Evolutionary conservation across 2,797 vertebrate genomes (phyloP), one percentile per base, ranked within the genome.

Genomic region (Argentina silus): DNA sequence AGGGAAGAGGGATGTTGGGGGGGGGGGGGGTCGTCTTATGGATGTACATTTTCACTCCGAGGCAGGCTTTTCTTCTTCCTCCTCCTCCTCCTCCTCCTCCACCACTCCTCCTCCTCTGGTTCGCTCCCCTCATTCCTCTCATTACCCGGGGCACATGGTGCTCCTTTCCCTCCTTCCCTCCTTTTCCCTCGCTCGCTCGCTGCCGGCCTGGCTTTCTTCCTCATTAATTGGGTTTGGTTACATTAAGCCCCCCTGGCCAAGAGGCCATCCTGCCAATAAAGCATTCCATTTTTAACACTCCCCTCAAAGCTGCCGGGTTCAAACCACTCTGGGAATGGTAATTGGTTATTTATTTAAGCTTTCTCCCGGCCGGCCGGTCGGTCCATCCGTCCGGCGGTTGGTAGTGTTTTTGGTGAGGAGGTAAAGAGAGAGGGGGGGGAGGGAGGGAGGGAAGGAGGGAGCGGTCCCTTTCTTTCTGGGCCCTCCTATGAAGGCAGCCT

Each of bases 221-320:
- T 19, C 88, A 91, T 92, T 95, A 93, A 94, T 92, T 95, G 94
- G 93, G 93, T 94, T 95, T 92, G 85, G 93, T 95, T 93, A 93
- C 93, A 92, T 93, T 92, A 93, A 94, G 91, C 94, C 93, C 1
- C 27, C 88, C 89, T 90, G 93, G 93, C 92, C 90, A 91, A 90
- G 88, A 90, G 90, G 89, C 93, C 92, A 77, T 89, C 84, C 88
- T 91, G 86, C 90, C 90, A 91, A 92, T 91, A 90, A 92, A 90
- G 84, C 87, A 86, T 91, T 91, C 89, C 85, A 87, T 92, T 92
- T 93, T 92, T 91, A 92, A 89, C 86, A 43, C 81, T 76, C 77
- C 74, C 76, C 88, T 90, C 56, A 44, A 81, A 90, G 90, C 87
- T 82, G 81, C 67, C 81, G 87, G 79, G 87, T 89, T 90, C 83